Evolutionary conservation across 2,797 vertebrate genomes (phyloP).

Genomic region (Alectoris magna): DNA sequence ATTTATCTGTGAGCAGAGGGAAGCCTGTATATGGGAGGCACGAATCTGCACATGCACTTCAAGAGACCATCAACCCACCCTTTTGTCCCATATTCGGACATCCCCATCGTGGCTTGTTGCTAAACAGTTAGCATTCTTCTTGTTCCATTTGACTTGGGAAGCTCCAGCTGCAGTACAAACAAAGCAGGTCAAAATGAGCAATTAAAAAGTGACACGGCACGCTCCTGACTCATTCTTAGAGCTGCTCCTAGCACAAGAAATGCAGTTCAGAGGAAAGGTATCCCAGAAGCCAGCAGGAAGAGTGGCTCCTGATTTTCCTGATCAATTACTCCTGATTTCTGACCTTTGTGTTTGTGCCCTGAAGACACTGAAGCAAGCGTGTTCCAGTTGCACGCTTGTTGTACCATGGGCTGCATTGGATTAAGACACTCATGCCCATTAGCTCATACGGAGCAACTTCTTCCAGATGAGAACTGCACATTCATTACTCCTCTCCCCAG

Average conservation of each 20-base stretch:
- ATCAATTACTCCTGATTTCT: background rate
- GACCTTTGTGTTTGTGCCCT: background rate
- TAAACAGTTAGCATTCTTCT: slow-evolving; percentile 89
- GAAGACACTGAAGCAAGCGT: background rate
- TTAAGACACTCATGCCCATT: background rate
- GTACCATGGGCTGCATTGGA: background rate
- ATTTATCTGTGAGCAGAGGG: background rate
- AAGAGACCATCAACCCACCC: slow-evolving; percentile 81
- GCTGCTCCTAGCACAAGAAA: background rate
- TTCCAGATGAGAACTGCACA: background rate
- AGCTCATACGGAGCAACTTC: background rate
- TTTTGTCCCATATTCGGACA: slow-evolving; percentile 96
- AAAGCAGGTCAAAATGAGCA: background rate
- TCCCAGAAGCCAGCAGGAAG: background rate
- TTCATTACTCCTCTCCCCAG: background rate
- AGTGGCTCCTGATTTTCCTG: background rate
- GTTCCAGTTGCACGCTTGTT: background rate
- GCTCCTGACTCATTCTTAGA: background rate
- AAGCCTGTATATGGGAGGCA: background rate
- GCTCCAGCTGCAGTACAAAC: slow-evolving; percentile 87
- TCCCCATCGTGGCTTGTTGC: slow-evolving; percentile 97
- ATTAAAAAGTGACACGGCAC: background rate
- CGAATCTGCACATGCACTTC: background rate
- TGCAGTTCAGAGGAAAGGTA: background rate
- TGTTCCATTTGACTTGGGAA: slow-evolving; percentile 99